These are phyloP conservation scores for Galerucella nymphaeae DNA, from an alignment of 2,888 invertebrate species.

Conservation along the genomic window DNA sequence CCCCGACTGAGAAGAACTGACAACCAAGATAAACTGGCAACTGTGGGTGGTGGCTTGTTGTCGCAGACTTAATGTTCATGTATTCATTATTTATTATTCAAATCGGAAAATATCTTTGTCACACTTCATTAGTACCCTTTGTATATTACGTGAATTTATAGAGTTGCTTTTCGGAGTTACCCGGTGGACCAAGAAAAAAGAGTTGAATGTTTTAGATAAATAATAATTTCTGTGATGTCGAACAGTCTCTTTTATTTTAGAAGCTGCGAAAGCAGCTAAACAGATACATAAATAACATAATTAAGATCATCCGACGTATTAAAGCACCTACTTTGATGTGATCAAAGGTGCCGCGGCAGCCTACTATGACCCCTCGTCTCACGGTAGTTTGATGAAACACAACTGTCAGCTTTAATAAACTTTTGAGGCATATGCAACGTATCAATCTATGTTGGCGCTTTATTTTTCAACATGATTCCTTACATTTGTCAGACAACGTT, in stretches of 20 bases:
- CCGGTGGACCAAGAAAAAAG: neutral
- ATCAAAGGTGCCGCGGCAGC: slow-evolving; percentile 58
- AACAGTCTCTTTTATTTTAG: neutral
- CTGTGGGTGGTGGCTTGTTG: slow-evolving; percentile 65
- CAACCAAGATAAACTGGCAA: slow-evolving; percentile 61
- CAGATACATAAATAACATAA: slow-evolving; percentile 63
- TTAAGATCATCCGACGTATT: slow-evolving; percentile 62
- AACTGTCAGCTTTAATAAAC: slow-evolving; percentile 43
- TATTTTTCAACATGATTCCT: slow-evolving; percentile 39
- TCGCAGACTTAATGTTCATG: slow-evolving; percentile 62
- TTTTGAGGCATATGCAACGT: slow-evolving; percentile 38
- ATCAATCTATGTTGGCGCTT: slow-evolving; percentile 42
- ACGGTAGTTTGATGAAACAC: slow-evolving; percentile 42
- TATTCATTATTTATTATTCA: slow-evolving; percentile 61
- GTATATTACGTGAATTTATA: slow-evolving; percentile 36
- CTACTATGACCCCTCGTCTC: slow-evolving; percentile 36
- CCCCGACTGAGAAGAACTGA: slow-evolving; percentile 58
- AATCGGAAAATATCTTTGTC: slow-evolving; percentile 41
- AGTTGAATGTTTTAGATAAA: neutral
- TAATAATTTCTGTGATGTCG: no score
- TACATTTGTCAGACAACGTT: slow-evolving; percentile 39
- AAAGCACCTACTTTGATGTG: slow-evolving; percentile 63
- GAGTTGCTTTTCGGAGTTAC: slow-evolving; percentile 10
- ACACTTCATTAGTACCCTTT: slow-evolving; percentile 42
- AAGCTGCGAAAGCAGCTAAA: slow-evolving; percentile 45